Conservation (phyloP, 2,113 vertebrate species). For the Prolemur simus region DNA sequence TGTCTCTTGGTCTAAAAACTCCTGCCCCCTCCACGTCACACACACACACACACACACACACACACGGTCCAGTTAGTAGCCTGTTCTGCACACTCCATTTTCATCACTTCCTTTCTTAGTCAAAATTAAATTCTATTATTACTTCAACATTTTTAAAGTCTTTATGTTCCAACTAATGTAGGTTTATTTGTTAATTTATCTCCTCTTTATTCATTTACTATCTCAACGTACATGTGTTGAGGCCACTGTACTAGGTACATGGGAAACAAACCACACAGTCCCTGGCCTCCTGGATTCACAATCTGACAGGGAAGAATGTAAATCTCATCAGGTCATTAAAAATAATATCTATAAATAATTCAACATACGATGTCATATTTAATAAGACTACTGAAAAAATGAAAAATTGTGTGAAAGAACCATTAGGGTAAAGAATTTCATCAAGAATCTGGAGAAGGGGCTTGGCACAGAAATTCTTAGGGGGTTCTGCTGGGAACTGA, state of each 20-base stretch:
- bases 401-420: background rate
- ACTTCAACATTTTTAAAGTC: background rate
- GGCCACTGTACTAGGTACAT: background rate
- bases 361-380: background rate
- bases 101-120: background rate
- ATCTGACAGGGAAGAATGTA: background rate
- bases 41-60: background rate
- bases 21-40: too few species aligned
- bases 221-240: background rate
- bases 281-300: background rate
- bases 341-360: background rate
- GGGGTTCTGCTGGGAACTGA: background rate
- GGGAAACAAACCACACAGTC: background rate
- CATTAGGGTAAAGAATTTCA: background rate
- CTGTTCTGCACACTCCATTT: background rate
- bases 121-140: slow-evolving; percentile 31
- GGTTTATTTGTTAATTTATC: background rate
- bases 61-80: background rate
- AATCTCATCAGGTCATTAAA: background rate
- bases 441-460: background rate
- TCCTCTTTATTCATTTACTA: background rate
- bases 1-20: background rate
- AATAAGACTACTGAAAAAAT: background rate
- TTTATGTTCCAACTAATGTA: background rate
- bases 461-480: background rate